Base-by-base conservation (phyloP, 1,140 invertebrate genomes). In the Drosophila funebris region DNA sequence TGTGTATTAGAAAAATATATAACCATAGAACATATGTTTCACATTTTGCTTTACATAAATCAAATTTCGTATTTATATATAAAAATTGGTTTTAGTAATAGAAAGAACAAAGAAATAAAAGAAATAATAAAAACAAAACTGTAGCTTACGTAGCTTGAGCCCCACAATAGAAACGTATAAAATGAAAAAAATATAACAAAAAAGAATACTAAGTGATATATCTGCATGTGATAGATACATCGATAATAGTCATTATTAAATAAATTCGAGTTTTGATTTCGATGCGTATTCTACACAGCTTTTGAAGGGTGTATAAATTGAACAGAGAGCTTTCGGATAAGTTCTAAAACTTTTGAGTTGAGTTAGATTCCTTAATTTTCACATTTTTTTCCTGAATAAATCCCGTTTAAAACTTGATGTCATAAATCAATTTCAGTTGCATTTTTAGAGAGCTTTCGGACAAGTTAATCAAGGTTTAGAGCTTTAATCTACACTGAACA, bases 91-190 rank as follows among this genome's bases (percentile, higher is more conserved):
- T 88, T 78, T 71, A 76, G 67, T 76, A 76, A 52, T 73, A 64
- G 53, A 66, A 50, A 66, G 33, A 63, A 64, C 44, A 70, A 29
- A 77, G 43, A 78, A 70, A 68, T 73, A 73, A 50, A 81, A 50
- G 70, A 69, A 13, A 60, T 20, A 46, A 80, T 57, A 67, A 68
- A 4, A n/a, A 31, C 29, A 24, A 77, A 78, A 85, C 66, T 76
- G 71, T 83, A 83, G 75, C 75, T 88, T 88, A 88, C 82, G 83
- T 88, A 88, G 83, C 71, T 76, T 82, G 78, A 87, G 83, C 83
- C 83, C 83, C 83, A 83, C 63, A 88, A 88, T 39, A 79, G 57
- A 82, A 75, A 84, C 16, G 46, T 24, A 43, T 69, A 52, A 60
- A 29, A 74, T 60, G 0, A 50, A 54, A 37, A 33, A 41, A 52